phyloP scores from a whole-genome alignment of 2,888 invertebrate genomes.

The Steinernema scapterisci region DNA sequence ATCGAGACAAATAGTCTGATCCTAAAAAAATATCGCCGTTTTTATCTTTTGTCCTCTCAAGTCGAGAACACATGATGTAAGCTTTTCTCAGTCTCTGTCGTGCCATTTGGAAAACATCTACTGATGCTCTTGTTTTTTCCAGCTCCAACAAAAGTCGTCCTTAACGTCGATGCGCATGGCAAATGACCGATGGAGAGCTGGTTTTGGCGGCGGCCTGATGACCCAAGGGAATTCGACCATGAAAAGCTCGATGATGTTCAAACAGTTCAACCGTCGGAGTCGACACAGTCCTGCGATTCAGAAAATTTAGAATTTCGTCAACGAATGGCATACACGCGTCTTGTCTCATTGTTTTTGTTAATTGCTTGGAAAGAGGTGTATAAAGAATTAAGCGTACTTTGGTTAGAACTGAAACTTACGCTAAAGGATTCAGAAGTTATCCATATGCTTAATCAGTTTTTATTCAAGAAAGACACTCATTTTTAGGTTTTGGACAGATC shows the following conservation, averaged over 20 bases:
- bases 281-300: constrained; percentile 10
- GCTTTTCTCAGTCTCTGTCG: too few relatives aligned
- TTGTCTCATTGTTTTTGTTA: not conserved
- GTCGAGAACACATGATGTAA: too few relatives aligned
- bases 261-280: constrained; percentile 24
- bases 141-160: constrained; percentile 22
- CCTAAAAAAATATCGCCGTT: too few relatives aligned
- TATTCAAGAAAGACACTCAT: too few relatives aligned
- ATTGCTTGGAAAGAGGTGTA: not conserved
- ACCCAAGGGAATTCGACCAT: constrained; percentile 47
- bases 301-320: constrained; percentile 12
- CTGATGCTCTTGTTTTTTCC: constrained; percentile 19
- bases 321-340: not conserved
- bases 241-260: constrained; percentile 53
- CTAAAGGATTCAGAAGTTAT: too few relatives aligned
- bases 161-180: constrained; percentile 26
- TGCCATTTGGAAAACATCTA: not conserved
- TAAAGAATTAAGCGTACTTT: too few relatives aligned
- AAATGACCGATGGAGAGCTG: constrained; percentile 42
- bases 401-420: too few relatives aligned
- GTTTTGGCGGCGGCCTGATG: constrained; percentile 52
- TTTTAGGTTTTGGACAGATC: too few relatives aligned
- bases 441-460: too few relatives aligned
- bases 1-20: too few relatives aligned
- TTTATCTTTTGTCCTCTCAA: too few relatives aligned